Evolutionary conservation across 2,797 vertebrate species (phyloP).

Genomic region (Spatula clypeata): DNA sequence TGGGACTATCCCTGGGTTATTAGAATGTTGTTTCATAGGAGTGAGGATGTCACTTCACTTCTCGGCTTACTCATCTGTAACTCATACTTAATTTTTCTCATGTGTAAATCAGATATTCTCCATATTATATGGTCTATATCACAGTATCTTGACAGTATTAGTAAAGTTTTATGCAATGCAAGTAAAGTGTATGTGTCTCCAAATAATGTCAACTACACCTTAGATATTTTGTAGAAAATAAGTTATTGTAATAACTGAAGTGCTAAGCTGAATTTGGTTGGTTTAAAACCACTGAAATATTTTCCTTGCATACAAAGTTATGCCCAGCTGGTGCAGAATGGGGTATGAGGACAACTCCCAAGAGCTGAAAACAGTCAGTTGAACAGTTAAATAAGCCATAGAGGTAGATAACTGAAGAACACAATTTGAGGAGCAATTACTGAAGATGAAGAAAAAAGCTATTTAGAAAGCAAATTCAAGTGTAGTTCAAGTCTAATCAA

Average conservation of each 20-base stretch:
- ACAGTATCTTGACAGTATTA: not conserved
- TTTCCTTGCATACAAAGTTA: not conserved
- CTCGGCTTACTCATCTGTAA: not conserved
- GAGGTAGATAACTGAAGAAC: not conserved
- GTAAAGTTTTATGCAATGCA: not conserved
- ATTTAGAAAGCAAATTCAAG: not conserved
- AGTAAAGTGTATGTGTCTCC: not conserved
- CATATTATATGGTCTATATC: not conserved
- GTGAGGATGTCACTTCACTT: not conserved
- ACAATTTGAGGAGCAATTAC: not conserved
- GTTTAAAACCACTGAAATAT: not conserved
- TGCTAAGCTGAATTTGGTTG: not conserved
- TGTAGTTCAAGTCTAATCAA: not conserved
- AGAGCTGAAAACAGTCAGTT: not conserved
- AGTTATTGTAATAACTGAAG: not conserved
- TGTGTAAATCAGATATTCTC: not conserved
- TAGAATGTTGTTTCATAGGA: not conserved
- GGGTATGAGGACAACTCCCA: not conserved
- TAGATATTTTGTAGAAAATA: not conserved
- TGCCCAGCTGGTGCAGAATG: not conserved
- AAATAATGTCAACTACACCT: not conserved
- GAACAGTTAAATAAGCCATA: not conserved
- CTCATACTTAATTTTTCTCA: not conserved
- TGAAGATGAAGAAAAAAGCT: not conserved
- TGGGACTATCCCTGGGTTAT: not conserved